Base-by-base conservation (phyloP, 2,888 invertebrate genomes). In the Meiosimyza decipiens region DNA sequence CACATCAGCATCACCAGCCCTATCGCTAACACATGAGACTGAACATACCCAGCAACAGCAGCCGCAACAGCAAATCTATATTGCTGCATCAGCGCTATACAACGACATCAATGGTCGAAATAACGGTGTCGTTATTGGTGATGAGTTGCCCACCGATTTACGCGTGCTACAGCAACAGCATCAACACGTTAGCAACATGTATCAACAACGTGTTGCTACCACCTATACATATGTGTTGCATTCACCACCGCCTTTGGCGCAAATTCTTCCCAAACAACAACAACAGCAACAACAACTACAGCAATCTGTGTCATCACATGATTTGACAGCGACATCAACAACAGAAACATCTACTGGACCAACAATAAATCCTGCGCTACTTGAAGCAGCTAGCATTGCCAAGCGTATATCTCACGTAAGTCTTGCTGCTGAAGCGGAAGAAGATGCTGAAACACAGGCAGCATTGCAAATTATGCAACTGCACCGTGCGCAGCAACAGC, bases 341-440 rank as follows among this genome's bases (percentile, higher is more conserved):
- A 40, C 71, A 69, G 67, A 22, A 5, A 70, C 69, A 51, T 62
- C 68, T n/a, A 74, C 73, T 55, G 73, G 75, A 13, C 80, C 79
- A 49, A 85, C 86, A 9, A 87, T 87, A 16, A 87, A 87, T 80
- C 87, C 88, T 7, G 87, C 86, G 3, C 78, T 87, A 62, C 79
- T 87, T 3, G 87, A 86, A 72, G 85, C 85, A 60, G 87, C 87
- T 71, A 83, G 83, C 73, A 80, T 86, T 76, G 84, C 84, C n/a
- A 83, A 86, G n/a, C 82, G 82, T 18, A 70, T 70, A 47, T 70
- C 70, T 18, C 76, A 78, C 16, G 78, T 77, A 15, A 68, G 69
- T n/a, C 75, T 77, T 47, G 73, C 64, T 13, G 62, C 71, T 60
- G 60, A 74, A 18, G 72, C 71, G 18, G 40, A 28, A n/a, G 80